Base-by-base conservation (phyloP, 2,797 vertebrate genomes). In the Cossypha dichroa region DNA sequence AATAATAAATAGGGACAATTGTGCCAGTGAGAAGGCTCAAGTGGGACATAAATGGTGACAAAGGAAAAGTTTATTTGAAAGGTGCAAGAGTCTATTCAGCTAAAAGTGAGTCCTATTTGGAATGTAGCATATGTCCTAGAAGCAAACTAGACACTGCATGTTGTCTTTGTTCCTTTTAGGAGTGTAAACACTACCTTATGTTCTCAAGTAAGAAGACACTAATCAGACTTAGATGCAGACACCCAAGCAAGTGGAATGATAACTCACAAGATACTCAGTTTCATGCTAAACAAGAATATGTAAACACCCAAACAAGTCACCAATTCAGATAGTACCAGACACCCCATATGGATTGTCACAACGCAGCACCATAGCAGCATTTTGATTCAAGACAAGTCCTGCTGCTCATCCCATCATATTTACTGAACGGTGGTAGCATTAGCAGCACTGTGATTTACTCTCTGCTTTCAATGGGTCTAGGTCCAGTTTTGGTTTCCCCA, bases 361-460 rank as follows among this genome's bases (percentile, higher is more conserved):
- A 88, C 2, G 18, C 85, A 95, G 96, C 90, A 87, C 84, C 85
- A 72, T 90, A 90, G 58, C 82, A 49, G 62, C 78, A 86, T 75
- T 90, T 56, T 55, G 28, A 38, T 88, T 92, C 81, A 73, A 77
- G 58, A 66, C 96, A 92, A 96, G 92, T 91, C 81, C 76, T 28
- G 43, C 66, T 88, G 73, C 87, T 96, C 75, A 89, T 91, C 70
- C 63, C 51, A 85, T 94, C 49, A 41, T 21, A 18, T 93, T 75
- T 78, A 68, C 51, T 81, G 11, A 73, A 76, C 1, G 8, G 29
- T 70, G 5, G 67, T 43, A 85, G 7, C 9, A 97, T 98, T 98
- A 99, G 98, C 99, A 99, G 96, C 99, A 99, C 90, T 99, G 99
- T 5, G 99, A 98, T 98, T 99, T 99, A 98, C 97, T 98, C 97